phyloP scores from a whole-genome alignment of 2,113 vertebrate species.

The Melozone crissalis region DNA sequence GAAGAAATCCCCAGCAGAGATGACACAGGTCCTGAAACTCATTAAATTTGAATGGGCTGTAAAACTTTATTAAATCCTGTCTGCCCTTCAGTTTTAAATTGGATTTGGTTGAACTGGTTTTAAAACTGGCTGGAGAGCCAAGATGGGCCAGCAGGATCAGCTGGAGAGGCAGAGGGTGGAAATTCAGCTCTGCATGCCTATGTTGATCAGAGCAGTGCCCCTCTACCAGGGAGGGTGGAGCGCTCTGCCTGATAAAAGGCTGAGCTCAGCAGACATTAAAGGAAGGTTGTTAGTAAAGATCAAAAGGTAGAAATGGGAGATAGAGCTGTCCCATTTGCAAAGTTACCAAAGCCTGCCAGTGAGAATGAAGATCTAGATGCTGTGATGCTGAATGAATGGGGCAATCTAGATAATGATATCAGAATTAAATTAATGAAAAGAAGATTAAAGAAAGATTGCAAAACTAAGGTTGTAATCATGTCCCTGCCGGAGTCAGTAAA shows the following conservation, averaged over 20 bases:
- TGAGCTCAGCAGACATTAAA: constrained; percentile 57
- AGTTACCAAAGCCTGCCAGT: constrained; percentile 26
- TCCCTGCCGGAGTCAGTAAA: not conserved
- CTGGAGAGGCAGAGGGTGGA: not conserved
- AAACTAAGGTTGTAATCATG: constrained; percentile 12
- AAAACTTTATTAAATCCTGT: not conserved
- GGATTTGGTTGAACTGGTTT: constrained; percentile 31
- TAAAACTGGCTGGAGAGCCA: constrained; percentile 26
- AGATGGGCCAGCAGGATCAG: constrained; percentile 7
- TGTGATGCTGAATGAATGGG: constrained; percentile 38
- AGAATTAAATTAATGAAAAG: constrained; percentile 63
- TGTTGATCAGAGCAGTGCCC: not conserved
- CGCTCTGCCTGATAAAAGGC: constrained; percentile 27
- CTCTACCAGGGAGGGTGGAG: constrained; percentile 31
- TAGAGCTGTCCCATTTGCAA: constrained; percentile 52
- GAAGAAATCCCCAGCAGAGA: not conserved
- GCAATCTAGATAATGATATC: constrained; percentile 51
- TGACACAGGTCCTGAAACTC: not conserved
- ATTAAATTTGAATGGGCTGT: not conserved
- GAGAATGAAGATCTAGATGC: constrained; percentile 24
- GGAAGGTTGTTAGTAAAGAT: constrained; percentile 18
- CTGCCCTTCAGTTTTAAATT: constrained; percentile 9
- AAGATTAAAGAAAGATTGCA: constrained; percentile 63
- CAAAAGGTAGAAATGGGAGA: constrained; percentile 52
- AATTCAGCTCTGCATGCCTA: not conserved